These are phyloP conservation scores for Ophiodon elongatus DNA, from an alignment of 2,113 vertebrate species.

Conservation along the genomic window DNA sequence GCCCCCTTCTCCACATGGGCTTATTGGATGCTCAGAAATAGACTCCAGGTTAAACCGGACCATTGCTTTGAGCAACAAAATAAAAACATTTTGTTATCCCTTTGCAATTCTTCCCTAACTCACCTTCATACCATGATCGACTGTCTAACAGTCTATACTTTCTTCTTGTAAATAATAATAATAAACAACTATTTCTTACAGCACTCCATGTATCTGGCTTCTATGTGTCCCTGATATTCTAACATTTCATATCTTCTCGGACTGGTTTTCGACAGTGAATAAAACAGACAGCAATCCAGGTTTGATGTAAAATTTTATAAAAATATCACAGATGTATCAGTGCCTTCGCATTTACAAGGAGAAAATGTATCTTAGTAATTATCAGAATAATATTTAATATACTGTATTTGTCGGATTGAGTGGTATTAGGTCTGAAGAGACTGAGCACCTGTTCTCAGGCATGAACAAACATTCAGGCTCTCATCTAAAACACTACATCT, in stretches of 20 bases:
- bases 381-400: slow-evolving; percentile 50
- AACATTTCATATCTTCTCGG: background rate
- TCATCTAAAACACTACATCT: slow-evolving; percentile 59
- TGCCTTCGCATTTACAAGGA: slow-evolving; percentile 75
- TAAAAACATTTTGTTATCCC: slow-evolving; percentile 15
- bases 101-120: slow-evolving; percentile 33
- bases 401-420: slow-evolving; percentile 5
- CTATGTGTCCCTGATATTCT: background rate
- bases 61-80: slow-evolving; percentile 40
- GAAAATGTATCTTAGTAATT: slow-evolving; percentile 41
- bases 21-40: slow-evolving; percentile 55
- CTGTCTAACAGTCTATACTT: slow-evolving; percentile 66
- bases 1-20: slow-evolving; percentile 36
- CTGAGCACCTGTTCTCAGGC: slow-evolving; percentile 41
- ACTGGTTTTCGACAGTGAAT: background rate
- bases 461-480: slow-evolving; percentile 48
- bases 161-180: slow-evolving; percentile 81
- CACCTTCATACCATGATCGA: slow-evolving; percentile 38
- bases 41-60: slow-evolving; percentile 46
- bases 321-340: slow-evolving; percentile 77
- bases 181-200: slow-evolving; percentile 77
- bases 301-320: slow-evolving; percentile 79
- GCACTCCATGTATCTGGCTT: slow-evolving; percentile 36
- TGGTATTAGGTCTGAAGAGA: slow-evolving; percentile 15
- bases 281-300: slow-evolving; percentile 19